phyloP scores from a whole-genome alignment of 35 echinoderm and acorn worm genomes.

The Ophiothrix spiculata region DNA sequence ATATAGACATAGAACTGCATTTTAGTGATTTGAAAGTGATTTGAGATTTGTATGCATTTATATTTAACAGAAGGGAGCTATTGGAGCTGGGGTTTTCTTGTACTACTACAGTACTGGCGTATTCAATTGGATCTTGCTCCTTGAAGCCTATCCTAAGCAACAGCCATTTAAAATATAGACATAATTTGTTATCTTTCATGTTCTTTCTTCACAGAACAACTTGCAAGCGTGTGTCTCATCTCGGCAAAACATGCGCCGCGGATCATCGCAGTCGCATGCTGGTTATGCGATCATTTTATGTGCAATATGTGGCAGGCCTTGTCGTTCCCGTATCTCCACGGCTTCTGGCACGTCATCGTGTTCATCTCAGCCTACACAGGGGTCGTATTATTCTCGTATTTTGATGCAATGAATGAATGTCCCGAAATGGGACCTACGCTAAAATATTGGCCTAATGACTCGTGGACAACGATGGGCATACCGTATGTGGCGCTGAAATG shows the following conservation, averaged over 20 bases:
- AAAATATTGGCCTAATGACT: conserved; percentile 92
- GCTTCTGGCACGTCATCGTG: conserved; percentile 96
- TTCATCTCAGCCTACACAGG: conserved; percentile 81
- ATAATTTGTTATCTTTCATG: not conserved
- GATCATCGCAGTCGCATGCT: conserved; percentile 69
- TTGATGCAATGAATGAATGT: conserved; percentile 88
- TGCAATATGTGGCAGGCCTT: conserved; percentile 82
- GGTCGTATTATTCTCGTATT: conserved; percentile 86
- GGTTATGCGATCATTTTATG: conserved; percentile 69
- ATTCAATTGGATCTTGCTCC: too few relatives aligned
- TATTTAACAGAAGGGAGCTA: too few relatives aligned
- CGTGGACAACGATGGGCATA: conserved; percentile 73
- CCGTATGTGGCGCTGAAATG: conserved; percentile 86
- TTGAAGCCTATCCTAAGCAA: too few relatives aligned
- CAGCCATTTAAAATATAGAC: too few relatives aligned
- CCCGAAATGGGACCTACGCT: conserved; percentile 95
- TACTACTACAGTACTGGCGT: too few relatives aligned
- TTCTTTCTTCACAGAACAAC: conserved; percentile 34
- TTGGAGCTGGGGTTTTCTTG: too few relatives aligned
- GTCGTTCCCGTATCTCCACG: conserved; percentile 93
- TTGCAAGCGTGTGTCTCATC: conserved; percentile 58
- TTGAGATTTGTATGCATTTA: too few relatives aligned
- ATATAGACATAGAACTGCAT: too few relatives aligned
- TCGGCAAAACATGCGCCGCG: conserved; percentile 53
- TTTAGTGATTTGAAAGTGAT: too few relatives aligned